Percentiles rank a stretch among this genome's conserved stretches.
These are phyloP conservation scores for Callinectes sapidus DNA, from an alignment of 2,888 invertebrate species.

Conservation along the genomic window DNA sequence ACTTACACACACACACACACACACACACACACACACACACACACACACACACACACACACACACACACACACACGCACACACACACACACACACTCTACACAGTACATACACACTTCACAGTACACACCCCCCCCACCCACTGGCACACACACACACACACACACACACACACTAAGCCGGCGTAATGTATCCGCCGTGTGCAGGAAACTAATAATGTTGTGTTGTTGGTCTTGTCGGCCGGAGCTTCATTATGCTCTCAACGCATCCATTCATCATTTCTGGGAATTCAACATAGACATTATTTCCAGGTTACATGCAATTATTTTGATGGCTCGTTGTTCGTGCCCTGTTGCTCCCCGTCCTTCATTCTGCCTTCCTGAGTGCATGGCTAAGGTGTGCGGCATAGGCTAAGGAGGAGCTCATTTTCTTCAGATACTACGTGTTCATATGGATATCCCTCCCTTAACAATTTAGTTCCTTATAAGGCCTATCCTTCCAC, in stretches of 20 bases:
- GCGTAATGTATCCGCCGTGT: conserved; percentile 24
- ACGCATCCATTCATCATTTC: not conserved
- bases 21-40: not conserved
- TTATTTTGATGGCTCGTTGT: conserved; percentile 9
- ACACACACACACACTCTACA: not conserved
- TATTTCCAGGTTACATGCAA: conserved; percentile 27
- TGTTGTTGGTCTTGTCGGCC: conserved; percentile 3
- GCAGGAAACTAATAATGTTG: conserved; percentile 34
- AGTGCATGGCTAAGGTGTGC: not conserved
- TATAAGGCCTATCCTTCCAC: not conserved
- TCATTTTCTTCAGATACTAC: not conserved
- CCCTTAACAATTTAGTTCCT: not conserved
- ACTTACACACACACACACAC: not conserved
- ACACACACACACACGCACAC: not conserved
- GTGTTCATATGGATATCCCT: not conserved
- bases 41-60: not conserved
- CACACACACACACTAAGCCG: conserved; percentile 28
- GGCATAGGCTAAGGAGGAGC: not conserved
- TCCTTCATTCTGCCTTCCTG: not conserved
- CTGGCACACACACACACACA: not conserved
- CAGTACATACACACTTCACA: not conserved
- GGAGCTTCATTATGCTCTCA: conserved; percentile 32
- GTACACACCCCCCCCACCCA: not conserved
- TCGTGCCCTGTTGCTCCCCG: not conserved
- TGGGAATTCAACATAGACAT: conserved; percentile 27